Conservation (phyloP, 2,888 invertebrate species). For the Thereva nobilitata region DNA sequence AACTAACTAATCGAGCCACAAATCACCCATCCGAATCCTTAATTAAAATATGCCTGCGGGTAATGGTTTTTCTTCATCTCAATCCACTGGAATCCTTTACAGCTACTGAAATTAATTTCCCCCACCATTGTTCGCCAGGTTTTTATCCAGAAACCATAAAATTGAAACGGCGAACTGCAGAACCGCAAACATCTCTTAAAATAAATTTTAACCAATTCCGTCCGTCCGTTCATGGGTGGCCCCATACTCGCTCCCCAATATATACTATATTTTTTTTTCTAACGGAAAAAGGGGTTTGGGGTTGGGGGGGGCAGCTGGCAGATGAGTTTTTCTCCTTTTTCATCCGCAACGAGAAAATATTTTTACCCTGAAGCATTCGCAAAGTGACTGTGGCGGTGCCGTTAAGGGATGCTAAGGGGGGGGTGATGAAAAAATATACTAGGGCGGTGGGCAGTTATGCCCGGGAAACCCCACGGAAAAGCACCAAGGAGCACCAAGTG, state of each 20-base stretch:
- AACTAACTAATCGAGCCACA: conserved; percentile 36
- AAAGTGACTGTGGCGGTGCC: too few relatives aligned
- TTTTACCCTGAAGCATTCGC: too few relatives aligned
- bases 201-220: conserved; percentile 35
- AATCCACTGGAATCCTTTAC: conserved; percentile 22
- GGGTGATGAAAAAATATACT: too few relatives aligned
- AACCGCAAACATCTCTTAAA: conserved; percentile 35
- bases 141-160: conserved; percentile 16
- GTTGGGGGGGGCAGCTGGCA: neutral
- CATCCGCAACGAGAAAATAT: too few relatives aligned
- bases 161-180: conserved; percentile 23
- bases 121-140: conserved; percentile 9
- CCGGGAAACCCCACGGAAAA: neutral
- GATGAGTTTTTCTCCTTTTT: too few relatives aligned
- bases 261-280: neutral
- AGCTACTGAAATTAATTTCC: conserved; percentile 33
- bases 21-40: conserved; percentile 36
- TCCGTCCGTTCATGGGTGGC: conserved; percentile 14
- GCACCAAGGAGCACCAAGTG: conserved; percentile 15
- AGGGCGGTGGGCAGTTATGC: too few relatives aligned
- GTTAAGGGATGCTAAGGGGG: too few relatives aligned
- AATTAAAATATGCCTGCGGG: conserved; percentile 38
- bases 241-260: conserved; percentile 5
- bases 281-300: conserved; percentile 18
- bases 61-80: conserved; percentile 34